Percentiles rank a stretch among this genome's conserved stretches.
phyloP scores from a whole-genome alignment of 2,888 invertebrate genomes.

The Acronicta leporina region DNA sequence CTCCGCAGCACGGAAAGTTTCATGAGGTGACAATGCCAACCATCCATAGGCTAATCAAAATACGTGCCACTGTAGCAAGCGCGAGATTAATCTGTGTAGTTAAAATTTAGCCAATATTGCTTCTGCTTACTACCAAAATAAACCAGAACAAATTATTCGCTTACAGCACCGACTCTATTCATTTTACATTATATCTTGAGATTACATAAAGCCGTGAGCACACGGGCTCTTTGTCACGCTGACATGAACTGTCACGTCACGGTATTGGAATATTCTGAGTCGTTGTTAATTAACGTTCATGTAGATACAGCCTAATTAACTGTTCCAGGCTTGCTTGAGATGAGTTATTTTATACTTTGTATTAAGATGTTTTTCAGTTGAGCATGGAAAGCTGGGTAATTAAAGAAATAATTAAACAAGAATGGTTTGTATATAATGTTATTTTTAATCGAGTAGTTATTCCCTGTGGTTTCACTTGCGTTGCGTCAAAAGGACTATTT shows the following conservation, averaged over 20 bases:
- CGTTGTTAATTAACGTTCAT: slow-evolving; percentile 46
- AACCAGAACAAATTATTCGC: slow-evolving; percentile 14
- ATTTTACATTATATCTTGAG: slow-evolving; percentile 30
- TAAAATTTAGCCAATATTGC: not conserved
- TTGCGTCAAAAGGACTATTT: no score
- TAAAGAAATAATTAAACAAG: not conserved
- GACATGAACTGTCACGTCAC: slow-evolving; percentile 47
- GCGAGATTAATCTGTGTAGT: no score
- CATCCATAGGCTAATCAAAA: no score
- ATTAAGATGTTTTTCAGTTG: not conserved
- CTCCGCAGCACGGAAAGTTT: no score
- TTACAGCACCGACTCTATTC: slow-evolving; percentile 4
- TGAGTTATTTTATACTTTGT: slow-evolving; percentile 4
- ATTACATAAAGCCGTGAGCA: slow-evolving; percentile 30
- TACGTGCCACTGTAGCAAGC: no score
- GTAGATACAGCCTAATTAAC: slow-evolving; percentile 50
- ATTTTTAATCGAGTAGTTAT: no score
- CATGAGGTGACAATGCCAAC: no score
- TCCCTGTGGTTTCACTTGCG: no score
- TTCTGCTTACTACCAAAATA: slow-evolving; percentile 10
- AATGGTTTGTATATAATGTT: no score
- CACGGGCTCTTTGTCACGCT: slow-evolving; percentile 44
- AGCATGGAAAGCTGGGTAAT: not conserved
- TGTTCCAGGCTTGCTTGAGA: slow-evolving; percentile 20
- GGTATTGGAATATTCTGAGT: slow-evolving; percentile 43